phyloP scores from a whole-genome alignment of 2,113 vertebrate genomes.

The Proterorhinus semilunaris region DNA sequence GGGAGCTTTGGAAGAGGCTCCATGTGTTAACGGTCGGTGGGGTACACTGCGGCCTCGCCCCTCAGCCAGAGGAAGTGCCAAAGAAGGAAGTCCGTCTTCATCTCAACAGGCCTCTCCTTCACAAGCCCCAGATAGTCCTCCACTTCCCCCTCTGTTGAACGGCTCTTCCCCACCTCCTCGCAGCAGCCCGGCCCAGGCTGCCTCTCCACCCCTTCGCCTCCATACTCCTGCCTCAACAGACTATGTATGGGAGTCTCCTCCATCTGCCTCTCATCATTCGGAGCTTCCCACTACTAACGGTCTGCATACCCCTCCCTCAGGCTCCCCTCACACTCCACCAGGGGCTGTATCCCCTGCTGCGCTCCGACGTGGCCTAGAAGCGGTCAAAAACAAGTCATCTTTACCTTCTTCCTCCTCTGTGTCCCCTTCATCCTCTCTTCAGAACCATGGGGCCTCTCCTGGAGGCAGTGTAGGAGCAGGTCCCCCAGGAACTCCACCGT shows the following conservation, averaged over 20 bases:
- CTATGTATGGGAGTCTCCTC: constrained; percentile 84
- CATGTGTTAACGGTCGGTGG: constrained; percentile 96
- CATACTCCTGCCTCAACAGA: constrained; percentile 74
- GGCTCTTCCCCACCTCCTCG: constrained; percentile 85
- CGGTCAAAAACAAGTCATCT: constrained; percentile 83
- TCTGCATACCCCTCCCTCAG: constrained; percentile 81
- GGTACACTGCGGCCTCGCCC: constrained; percentile 88
- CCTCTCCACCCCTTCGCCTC: constrained; percentile 80
- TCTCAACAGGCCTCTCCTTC: constrained; percentile 82
- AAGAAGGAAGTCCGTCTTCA: constrained; percentile 90
- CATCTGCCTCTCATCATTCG: constrained; percentile 70
- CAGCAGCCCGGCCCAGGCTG: constrained; percentile 83
- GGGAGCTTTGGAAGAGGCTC: constrained; percentile 84
- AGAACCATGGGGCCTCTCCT: constrained; percentile 62
- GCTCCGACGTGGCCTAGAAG: constrained; percentile 88
- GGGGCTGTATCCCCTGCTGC: constrained; percentile 89
- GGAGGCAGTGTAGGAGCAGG: constrained; percentile 69
- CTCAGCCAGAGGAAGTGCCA: constrained; percentile 77
- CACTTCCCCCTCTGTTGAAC: constrained; percentile 83
- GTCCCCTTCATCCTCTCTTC: constrained; percentile 63
- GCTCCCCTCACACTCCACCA: constrained; percentile 73
- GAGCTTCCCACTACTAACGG: constrained; percentile 90
- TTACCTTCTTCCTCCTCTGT: constrained; percentile 71
- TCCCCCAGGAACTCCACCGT: constrained; percentile 71
- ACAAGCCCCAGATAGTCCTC: constrained; percentile 82